phyloP scores from a whole-genome alignment of 2,797 vertebrate genomes.

The Molossus alvarezi region DNA sequence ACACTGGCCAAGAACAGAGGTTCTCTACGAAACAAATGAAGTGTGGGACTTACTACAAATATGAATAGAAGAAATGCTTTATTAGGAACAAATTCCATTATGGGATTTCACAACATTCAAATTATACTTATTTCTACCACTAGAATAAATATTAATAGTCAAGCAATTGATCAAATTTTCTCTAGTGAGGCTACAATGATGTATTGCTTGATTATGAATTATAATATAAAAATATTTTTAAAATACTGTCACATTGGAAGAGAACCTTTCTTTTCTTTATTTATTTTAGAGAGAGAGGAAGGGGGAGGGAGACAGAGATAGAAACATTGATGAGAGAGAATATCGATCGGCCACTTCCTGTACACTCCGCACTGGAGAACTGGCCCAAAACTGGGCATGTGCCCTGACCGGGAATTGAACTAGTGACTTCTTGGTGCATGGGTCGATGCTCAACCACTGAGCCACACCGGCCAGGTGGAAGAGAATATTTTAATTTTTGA shows the following conservation, averaged over 20 bases:
- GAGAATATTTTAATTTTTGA: neutral
- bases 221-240: neutral
- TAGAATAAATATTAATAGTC: conserved; percentile 16
- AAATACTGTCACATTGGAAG: neutral
- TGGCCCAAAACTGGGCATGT: neutral
- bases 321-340: neutral
- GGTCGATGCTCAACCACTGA: neutral
- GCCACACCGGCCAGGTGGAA: neutral
- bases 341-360: neutral
- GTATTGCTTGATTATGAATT: conserved; percentile 21
- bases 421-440: neutral
- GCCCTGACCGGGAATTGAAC: neutral
- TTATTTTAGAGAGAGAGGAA: neutral
- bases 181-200: neutral
- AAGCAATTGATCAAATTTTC: neutral
- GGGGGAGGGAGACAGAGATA: neutral
- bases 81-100: conserved; percentile 10
- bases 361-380: neutral
- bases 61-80: neutral
- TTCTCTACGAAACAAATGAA: conserved; percentile 4
- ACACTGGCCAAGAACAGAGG: neutral
- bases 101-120: neutral
- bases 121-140: neutral
- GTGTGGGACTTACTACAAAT: neutral
- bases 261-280: neutral